Evolutionary conservation across 2,888 invertebrate genomes (phyloP), one percentile per base, ranked within the genome.

Genomic region (Orgyia antiqua): DNA sequence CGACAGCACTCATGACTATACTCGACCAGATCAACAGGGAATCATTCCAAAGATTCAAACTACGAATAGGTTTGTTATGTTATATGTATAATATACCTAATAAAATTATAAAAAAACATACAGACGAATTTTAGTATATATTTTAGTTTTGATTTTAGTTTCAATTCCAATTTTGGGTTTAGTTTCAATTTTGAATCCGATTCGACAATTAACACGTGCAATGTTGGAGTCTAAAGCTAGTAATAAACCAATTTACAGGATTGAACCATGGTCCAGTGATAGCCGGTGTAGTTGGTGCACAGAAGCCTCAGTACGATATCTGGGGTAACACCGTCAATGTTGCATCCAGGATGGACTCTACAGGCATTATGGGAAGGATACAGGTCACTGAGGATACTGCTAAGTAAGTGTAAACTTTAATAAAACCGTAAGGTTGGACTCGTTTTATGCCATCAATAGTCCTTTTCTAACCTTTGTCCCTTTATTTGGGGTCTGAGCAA

Each of bases 261-360:
- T 73, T 97, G 30, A 94, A 92, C 68, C 94, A 95, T 69, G 97
- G 97, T 0, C 93, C 96, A 0, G 96, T 98, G 12, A 97, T 98
- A 67, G 98, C 98, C 0, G 98, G 98, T 0, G 98, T 98, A 10
- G 96, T 98, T 12, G 98, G 98, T 0, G 98, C 98, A 0, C 96
- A 98, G 71, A 98, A 98, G 67, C 98, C 98, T 0, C 98, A 98
- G 77, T 98, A 98, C 76, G 98, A 99, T 68, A 98, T 99, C 54
- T 99, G 98, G 98, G 97, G 98, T 8, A 98, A 99, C 77, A 98
- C 98, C 0, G 99, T 99, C 9, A 98, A 98, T 69, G 96, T 98
- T 7, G 98, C 98, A 1, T 97, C 96, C 3, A 86, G 98, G 27
- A 99, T 99, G 98, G 98, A 98, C 78, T 97, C 96, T 42, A 97